A percentile compares a stretch with the other conserved stretches of the same genome.
These are phyloP conservation scores for Campoplex capitator DNA, from an alignment of 2,888 invertebrate genomes.

Conservation along the genomic window DNA sequence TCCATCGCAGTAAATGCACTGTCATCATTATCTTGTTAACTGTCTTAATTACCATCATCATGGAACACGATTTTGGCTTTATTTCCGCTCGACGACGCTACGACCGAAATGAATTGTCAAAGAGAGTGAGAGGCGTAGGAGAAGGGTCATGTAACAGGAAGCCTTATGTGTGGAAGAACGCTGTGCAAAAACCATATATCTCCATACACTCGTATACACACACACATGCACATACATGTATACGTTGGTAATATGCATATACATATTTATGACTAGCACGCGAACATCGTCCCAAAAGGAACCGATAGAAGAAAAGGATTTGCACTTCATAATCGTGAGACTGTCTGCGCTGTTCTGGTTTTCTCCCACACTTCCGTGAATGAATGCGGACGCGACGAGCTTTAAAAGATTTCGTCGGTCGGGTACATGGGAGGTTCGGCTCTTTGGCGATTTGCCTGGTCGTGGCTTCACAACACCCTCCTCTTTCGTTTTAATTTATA, in stretches of 20 bases:
- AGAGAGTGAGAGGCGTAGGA: background rate
- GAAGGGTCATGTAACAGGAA: background rate
- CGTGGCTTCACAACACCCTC: constrained; percentile 22
- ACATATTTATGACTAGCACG: constrained; percentile 19
- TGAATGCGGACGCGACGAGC: constrained; percentile 78
- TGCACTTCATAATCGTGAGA: constrained; percentile 83
- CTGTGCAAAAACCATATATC: constrained; percentile 8
- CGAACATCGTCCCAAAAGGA: constrained; percentile 71
- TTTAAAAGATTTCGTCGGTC: constrained; percentile 74
- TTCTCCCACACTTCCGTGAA: constrained; percentile 41
- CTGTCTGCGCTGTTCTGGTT: constrained; percentile 78
- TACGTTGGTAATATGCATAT: constrained; percentile 8
- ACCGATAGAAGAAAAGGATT: constrained; percentile 81
- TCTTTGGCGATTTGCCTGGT: constrained; percentile 65
- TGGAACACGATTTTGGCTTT: background rate
- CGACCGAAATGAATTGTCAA: background rate
- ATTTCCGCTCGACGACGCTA: background rate
- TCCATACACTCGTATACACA: background rate
- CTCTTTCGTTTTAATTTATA: constrained; percentile 28
- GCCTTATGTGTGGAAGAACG: constrained; percentile 17
- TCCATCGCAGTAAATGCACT: background rate
- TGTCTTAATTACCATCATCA: background rate
- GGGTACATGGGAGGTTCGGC: constrained; percentile 37
- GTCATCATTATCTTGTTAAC: background rate
- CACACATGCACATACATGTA: background rate